Base-by-base conservation (phyloP, 37 sponge, comb jelly and placozoan genomes). In the Eunapius fragilis region DNA sequence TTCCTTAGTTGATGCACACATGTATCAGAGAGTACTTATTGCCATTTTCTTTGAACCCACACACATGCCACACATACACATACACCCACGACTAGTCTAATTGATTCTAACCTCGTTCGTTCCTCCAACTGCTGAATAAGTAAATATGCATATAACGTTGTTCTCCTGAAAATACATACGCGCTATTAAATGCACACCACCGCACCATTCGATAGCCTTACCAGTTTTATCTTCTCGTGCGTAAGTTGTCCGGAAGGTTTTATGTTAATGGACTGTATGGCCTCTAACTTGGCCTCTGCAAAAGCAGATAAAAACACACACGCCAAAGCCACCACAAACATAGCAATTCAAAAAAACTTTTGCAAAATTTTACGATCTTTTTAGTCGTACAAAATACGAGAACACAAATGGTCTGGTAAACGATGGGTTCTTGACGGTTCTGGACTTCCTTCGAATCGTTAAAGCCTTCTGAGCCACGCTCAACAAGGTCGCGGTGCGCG, bases 71-170 rank as follows among this genome's bases (percentile, higher is more conserved):
- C 47, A 45, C 47, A 45, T 9, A 45, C 47, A 45, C 47, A 9
- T 45, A 9, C 47, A 45, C 47, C 47, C 47, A 45, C 9, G 7
- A 45, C 7, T 45, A 45, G 47, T 45, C 7, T 45, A 45, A 4
- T 45, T 11, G 4, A 11, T 17, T 58, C 69, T 67, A 34, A 90
- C 91, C 85, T 91, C 92, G 77, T 94, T 91, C 1, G 94, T 94
- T 9, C 95, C 92, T 68, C 95, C 95, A 35, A 80, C 81, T 36
- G 95, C 89, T 47, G 92, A 48, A 74, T 88, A 94, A 2, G 92
- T 85, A 71, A 94, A 94, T 45, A 91, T 72, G 73, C 95, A 94
- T 0, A 69, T 87, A 19, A 83, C 92, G 37, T 81, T 79, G 71
- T 91, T 89, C 67, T 91, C 79, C 85, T 82, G 48, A 9, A 70